These are phyloP conservation scores for Bubo bubo DNA, from an alignment of 2,113 vertebrate species.

Conservation along the genomic window DNA sequence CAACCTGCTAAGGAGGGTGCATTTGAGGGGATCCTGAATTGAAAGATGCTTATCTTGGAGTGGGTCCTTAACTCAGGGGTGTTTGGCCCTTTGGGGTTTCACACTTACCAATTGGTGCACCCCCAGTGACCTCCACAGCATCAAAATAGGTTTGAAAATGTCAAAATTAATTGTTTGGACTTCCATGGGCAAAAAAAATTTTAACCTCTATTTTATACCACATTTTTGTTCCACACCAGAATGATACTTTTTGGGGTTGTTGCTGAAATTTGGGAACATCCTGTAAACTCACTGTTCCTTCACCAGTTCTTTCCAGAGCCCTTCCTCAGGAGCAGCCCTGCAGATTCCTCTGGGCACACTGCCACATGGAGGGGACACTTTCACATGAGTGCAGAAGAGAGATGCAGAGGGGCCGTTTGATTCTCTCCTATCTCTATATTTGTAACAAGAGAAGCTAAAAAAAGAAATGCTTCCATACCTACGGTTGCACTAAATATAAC, in stretches of 20 bases:
- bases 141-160: background rate
- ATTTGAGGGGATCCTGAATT: background rate
- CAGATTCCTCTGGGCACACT: background rate
- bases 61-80: background rate
- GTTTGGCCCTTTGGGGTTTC: background rate
- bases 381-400: background rate
- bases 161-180: background rate
- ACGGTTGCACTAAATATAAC: slow-evolving; percentile 8
- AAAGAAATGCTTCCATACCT: background rate
- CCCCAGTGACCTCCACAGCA: background rate
- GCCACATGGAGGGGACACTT: background rate
- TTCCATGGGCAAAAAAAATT: background rate
- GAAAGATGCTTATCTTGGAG: background rate
- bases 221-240: background rate
- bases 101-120: background rate
- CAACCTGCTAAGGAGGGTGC: background rate
- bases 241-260: background rate
- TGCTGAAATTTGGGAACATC: background rate
- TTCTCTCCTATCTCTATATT: slow-evolving; percentile 10
- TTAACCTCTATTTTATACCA: background rate
- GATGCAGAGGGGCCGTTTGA: background rate
- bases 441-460: slow-evolving; percentile 23
- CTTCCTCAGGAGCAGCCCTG: background rate
- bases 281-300: background rate
- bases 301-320: background rate